Conservation (phyloP, 2,797 vertebrate species). For the Micrastur ruficollis region DNA sequence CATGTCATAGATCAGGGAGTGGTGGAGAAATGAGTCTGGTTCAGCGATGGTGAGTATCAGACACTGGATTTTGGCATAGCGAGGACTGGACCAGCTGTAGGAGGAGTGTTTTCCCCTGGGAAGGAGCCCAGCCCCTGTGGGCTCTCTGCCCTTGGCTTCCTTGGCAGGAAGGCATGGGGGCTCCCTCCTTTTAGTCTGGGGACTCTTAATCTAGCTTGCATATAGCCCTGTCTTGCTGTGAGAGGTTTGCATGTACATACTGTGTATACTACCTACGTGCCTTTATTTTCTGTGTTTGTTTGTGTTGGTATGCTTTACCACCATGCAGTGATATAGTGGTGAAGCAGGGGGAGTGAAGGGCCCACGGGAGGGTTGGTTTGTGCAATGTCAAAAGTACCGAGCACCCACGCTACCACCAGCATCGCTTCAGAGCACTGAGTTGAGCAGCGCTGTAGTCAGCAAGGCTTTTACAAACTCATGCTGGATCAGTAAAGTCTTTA, state of each 20-base stretch:
- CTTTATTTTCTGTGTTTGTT: background rate
- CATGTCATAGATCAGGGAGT: background rate
- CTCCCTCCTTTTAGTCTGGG: background rate
- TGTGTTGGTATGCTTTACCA: background rate
- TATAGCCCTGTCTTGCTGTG: background rate
- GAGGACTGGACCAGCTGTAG: background rate
- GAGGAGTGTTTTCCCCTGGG: background rate
- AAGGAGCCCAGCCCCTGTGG: background rate
- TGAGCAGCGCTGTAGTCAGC: background rate
- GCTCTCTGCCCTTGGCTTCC: background rate
- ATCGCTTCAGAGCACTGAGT: background rate
- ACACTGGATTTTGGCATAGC: background rate
- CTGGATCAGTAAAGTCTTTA: background rate
- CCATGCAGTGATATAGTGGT: background rate
- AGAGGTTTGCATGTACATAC: background rate
- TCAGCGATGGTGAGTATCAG: background rate
- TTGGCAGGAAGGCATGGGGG: background rate
- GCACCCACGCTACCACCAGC: background rate
- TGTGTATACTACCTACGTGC: accelerated
- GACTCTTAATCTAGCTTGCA: background rate
- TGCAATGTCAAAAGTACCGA: background rate
- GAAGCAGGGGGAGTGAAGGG: background rate
- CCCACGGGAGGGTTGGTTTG: accelerated
- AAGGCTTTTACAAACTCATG: background rate
- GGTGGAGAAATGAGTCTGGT: background rate